Percentiles rank a stretch among this genome's conserved stretches.
phyloP scores from a whole-genome alignment of 2,797 vertebrate genomes.

The Hapalemur alaotrensis region DNA sequence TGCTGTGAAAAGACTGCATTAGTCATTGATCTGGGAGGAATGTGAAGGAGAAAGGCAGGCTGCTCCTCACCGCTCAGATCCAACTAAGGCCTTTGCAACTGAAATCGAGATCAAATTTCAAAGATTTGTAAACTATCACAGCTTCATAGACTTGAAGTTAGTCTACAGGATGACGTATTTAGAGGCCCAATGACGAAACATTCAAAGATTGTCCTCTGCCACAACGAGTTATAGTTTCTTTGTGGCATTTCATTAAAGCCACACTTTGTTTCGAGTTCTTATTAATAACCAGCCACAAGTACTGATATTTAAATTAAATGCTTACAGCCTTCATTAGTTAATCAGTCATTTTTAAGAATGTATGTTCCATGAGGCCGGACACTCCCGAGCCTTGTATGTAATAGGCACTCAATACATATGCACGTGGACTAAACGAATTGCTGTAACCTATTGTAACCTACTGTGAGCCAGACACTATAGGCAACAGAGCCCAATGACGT shows the following conservation, averaged over 20 bases:
- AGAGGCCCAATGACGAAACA: background rate
- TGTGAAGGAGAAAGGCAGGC: background rate
- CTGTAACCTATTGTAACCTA: background rate
- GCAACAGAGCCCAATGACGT: background rate
- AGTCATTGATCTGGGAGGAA: conserved; percentile 39
- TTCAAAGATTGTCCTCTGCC: background rate
- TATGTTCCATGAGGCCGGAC: background rate
- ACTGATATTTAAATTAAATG: background rate
- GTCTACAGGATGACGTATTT: background rate
- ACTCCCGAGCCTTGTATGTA: background rate
- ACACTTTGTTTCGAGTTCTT: background rate
- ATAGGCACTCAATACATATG: background rate
- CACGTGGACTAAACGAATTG: background rate
- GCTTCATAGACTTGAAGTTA: background rate
- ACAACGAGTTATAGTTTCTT: background rate
- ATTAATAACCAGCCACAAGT: background rate
- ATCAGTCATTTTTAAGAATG: background rate
- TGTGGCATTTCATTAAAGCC: background rate
- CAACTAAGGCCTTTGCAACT: conserved; percentile 18
- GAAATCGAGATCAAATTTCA: conserved; percentile 53
- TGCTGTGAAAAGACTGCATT: conserved; percentile 21
- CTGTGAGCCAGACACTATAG: background rate
- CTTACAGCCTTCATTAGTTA: background rate
- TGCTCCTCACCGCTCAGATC: no score
- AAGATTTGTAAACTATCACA: conserved; percentile 11